Percentiles rank a stretch among this genome's conserved stretches.
Conservation (phyloP, 2,888 invertebrate species). For the Chrysotoxum bicinctum region DNA sequence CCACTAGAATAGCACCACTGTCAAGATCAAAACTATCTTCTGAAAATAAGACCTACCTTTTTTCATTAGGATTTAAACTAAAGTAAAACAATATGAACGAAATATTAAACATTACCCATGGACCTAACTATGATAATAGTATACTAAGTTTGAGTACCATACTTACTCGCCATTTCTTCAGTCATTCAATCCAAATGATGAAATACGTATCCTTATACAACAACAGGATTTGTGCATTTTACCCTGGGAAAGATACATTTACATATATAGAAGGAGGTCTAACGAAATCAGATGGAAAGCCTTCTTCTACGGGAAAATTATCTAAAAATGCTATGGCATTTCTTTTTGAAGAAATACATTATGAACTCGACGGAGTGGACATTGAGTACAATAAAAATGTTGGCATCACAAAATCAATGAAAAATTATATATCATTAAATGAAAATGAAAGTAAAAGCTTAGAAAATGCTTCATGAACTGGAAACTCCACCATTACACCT, state of each 20-base stretch:
- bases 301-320: too few species aligned
- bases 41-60: neutral
- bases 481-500: too few species aligned
- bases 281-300: too few species aligned
- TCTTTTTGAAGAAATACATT: too few species aligned
- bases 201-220: too few species aligned
- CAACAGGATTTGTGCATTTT: too few species aligned
- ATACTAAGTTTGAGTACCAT: constrained; percentile 73
- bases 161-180: constrained; percentile 74
- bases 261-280: too few species aligned
- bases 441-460: too few species aligned
- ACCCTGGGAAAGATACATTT: too few species aligned
- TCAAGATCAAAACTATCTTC: neutral
- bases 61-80: constrained; percentile 1
- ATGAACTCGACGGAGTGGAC: constrained; percentile 76
- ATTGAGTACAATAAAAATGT: constrained; percentile 75
- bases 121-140: constrained; percentile 67
- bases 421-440: constrained; percentile 77
- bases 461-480: too few species aligned
- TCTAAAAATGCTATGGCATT: too few species aligned
- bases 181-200: too few species aligned
- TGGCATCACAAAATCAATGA: constrained; percentile 72
- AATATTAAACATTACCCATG: constrained; percentile 28
- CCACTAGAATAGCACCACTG: neutral
- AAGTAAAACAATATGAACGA: constrained; percentile 36